Evolutionary conservation across 2,113 vertebrate genomes (phyloP), one percentile per base, ranked within the genome.

Genomic region (Rhinichthys klamathensis): DNA sequence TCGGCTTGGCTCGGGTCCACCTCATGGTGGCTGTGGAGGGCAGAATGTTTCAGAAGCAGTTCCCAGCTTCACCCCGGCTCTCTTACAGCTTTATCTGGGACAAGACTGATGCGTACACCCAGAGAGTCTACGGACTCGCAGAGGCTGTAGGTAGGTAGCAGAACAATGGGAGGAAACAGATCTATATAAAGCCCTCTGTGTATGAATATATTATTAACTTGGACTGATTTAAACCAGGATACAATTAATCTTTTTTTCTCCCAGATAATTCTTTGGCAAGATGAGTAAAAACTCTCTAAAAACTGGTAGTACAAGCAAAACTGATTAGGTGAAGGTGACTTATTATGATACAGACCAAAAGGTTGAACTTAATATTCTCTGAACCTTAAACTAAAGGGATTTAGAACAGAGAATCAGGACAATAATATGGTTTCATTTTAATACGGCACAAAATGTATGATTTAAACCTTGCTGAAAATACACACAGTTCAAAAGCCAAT

Each of bases 11-110:
- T 96, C 99, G 98, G 90, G 97, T 99, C 49, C 98, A 99, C 93
- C 96, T 99, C 54, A 99, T 99, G 97, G 97, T 99, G 75, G 97
- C 98, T 32, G 97, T 99, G 56, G 98, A 99, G 81, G 98, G 98
- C 91, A 95, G 97, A 89, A 97, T 98, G 91, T 97, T 99, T 92
- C 98, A 99, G 81, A 99, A 99, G 92, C 97, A 97, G 94, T 99
- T 99, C 89, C 98, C 98, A 5, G 97, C 98, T 65, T 98, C 97
- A 23, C 97, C 98, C 3, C 97, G 97, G 93, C 94, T 99, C 88
- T 97, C 98, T 38, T 99, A 99, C 90, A 99, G 97, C 32, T 99
- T 99, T 90, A 97, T 99, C 92, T 99, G 98, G 98, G 98, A 99
- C 93, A 99, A 99, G 93, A 99, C 97, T 0, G 98, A 99, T 84